These are phyloP conservation scores for Alloplasta piceator DNA, from an alignment of 2,888 invertebrate species.

Conservation along the genomic window DNA sequence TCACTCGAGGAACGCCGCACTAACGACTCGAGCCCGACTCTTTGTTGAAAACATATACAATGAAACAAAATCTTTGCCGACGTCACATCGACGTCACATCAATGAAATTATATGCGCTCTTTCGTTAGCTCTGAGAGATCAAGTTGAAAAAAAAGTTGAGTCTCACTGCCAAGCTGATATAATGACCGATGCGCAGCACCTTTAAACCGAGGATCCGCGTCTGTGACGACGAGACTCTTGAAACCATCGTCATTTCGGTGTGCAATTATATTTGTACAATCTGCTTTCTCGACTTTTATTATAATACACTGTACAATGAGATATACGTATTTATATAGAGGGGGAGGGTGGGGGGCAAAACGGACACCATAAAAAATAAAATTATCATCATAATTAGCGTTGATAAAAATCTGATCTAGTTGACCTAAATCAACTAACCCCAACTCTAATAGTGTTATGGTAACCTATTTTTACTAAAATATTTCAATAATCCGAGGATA, in stretches of 20 bases:
- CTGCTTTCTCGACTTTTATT: constrained; percentile 35
- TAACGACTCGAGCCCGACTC: constrained; percentile 52
- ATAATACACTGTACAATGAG: no score
- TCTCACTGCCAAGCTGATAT: constrained; percentile 66
- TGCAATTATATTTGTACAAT: constrained; percentile 73
- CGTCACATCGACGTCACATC: constrained; percentile 9
- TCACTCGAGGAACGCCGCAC: constrained; percentile 21
- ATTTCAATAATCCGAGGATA: no score
- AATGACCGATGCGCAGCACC: constrained; percentile 69
- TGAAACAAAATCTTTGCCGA: constrained; percentile 50
- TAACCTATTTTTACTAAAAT: no score
- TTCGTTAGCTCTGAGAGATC: constrained; percentile 63
- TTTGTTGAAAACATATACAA: constrained; percentile 49
- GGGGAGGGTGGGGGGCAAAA: no score
- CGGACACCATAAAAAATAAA: no score
- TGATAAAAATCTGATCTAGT: no score
- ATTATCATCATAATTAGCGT: no score
- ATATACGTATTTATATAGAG: no score
- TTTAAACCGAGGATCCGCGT: constrained; percentile 20
- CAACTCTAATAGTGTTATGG: no score
- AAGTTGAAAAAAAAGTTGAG: constrained; percentile 65
- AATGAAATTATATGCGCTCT: constrained; percentile 49
- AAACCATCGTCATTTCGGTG: constrained; percentile 62
- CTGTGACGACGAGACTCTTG: constrained; percentile 33
- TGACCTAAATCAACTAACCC: no score